Percentiles rank a stretch among this genome's conserved stretches.
Conservation (phyloP, 2,113 vertebrate species). For the Argyrosomus japonicus region DNA sequence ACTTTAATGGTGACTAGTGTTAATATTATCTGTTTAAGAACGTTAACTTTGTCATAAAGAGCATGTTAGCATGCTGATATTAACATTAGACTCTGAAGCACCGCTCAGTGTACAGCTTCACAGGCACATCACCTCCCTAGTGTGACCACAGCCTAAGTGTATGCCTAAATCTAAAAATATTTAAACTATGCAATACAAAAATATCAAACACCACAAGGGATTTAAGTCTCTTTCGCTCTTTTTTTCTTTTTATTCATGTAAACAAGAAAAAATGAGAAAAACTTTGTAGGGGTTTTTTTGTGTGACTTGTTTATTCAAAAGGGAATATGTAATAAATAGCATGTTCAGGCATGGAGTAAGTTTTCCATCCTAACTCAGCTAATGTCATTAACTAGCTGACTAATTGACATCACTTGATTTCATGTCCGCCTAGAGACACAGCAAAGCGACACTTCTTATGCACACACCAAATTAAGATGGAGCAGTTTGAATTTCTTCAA, state of each 20-base stretch:
- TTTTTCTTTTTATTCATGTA: not conserved
- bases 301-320: not conserved
- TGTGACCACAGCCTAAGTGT: too few relatives aligned
- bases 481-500: not conserved
- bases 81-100: not conserved
- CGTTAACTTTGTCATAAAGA: not conserved
- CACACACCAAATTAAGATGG: not conserved
- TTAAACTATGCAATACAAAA: not conserved
- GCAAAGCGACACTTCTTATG: not conserved
- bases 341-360: not conserved
- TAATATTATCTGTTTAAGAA: not conserved
- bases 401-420: constrained; percentile 1
- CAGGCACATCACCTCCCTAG: too few relatives aligned
- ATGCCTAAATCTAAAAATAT: not conserved
- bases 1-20: not conserved
- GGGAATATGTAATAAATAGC: not conserved
- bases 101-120: not conserved
- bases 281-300: not conserved
- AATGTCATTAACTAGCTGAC: not conserved
- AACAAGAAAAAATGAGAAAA: not conserved
- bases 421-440: not conserved
- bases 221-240: not conserved
- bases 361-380: constrained; percentile 1
- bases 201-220: too few relatives aligned
- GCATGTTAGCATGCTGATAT: not conserved